These are phyloP conservation scores for Actinia tenebrosa DNA, from an alignment of 64 coral and sea anemone species.

Conservation along the genomic window DNA sequence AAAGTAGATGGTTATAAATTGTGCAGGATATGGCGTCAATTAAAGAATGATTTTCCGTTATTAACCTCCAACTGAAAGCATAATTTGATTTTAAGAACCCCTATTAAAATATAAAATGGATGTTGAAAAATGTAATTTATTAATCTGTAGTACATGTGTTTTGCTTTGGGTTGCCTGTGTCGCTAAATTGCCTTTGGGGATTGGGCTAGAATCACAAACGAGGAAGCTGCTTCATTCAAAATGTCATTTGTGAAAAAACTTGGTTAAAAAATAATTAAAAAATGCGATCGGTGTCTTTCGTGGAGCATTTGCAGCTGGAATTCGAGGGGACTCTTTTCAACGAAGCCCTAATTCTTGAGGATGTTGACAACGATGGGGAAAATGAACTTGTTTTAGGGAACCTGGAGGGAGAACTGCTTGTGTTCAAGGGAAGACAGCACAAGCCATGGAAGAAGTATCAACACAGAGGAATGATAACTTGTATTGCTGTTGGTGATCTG, in stretches of 20 bases:
- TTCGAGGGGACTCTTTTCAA: constrained; percentile 75
- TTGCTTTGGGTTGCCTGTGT: neutral
- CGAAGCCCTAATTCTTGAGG: constrained; percentile 60
- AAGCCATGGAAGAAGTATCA: constrained; percentile 63
- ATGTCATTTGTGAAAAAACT: neutral
- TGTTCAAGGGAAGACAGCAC: constrained; percentile 64
- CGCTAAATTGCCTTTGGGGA: neutral
- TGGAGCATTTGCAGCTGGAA: constrained; percentile 81
- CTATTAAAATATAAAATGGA: no score
- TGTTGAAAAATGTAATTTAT: no score
- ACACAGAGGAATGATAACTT: constrained; percentile 86
- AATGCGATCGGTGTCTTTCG: constrained; percentile 86
- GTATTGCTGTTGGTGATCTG: constrained; percentile 80
- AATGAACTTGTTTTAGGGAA: constrained; percentile 76
- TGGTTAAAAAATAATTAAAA: constrained; percentile 11
- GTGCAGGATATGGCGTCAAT: neutral
- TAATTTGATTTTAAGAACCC: no score
- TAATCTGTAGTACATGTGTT: no score
- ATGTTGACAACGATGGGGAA: constrained; percentile 87
- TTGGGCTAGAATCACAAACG: neutral
- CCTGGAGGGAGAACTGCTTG: constrained; percentile 74
- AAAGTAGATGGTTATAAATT: neutral
- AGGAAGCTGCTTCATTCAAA: neutral
- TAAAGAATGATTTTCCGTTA: neutral
- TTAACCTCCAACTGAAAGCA: neutral